Evolutionary conservation across 2,113 vertebrate species (phyloP), one percentile per base, ranked within the genome.

Genomic region (Lichenostomus cassidix): DNA sequence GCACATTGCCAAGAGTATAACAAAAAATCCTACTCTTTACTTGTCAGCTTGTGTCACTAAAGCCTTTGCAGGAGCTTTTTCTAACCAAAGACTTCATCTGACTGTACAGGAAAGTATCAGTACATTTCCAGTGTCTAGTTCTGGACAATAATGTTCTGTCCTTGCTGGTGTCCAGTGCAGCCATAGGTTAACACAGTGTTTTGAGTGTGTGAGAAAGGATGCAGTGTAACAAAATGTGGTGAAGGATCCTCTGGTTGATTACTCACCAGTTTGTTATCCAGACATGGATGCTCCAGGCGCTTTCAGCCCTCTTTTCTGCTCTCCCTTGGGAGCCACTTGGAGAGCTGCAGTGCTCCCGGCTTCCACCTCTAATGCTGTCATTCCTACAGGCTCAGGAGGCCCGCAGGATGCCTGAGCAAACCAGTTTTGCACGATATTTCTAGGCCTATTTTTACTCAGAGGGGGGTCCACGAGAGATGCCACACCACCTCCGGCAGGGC

Each of bases 161-260:
- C 39, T 65, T 84, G 19, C 27, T 39, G 42, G 12, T 65, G 28
- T 58, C 37, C 56, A 19, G 33, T 4, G 78, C 20, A 88, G 67
- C 62, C 75, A 62, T 3, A 0, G 31, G n/a, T 74, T 90, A 83
- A 23, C 52, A 68, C 11, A 24, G 22, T 14, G 5, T 42, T 90
- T 64, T 20, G n/a, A 49, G 37, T 3, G 6, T 58, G 33, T 50
- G 42, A 62, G 59, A 64, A 68, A 78, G 31, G 42, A 84, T 56
- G 35, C 24, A 75, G 80, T 0, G 3, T 31, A 77, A 86, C 11
- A 22, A 79, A 79, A 50, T 1, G 5, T 0, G 0, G 16, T 3
- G 9, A 37, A 87, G 25, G 41, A 64, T 60, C 8, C 11, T 9
- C 33, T 19, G 11, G 28, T 1, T 19, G 59, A 39, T 18, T 12